These are phyloP conservation scores for Spialia ferax DNA, from an alignment of 2,888 invertebrate species.

Conservation along the genomic window DNA sequence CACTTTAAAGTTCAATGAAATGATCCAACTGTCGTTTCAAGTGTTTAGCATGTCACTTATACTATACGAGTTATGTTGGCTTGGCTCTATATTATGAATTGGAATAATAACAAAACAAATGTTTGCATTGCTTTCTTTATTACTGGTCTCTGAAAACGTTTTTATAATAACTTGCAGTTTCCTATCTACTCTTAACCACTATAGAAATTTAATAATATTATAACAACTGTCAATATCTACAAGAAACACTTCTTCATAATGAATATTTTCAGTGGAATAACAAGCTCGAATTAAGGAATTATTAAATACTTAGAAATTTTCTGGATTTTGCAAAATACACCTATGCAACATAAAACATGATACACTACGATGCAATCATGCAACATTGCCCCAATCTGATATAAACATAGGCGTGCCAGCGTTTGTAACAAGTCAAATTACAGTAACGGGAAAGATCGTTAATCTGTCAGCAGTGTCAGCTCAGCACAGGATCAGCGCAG, in stretches of 20 bases:
- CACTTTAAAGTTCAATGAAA: not conserved
- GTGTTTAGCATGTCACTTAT: not conserved
- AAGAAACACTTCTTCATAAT: no score
- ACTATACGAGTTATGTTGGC: not conserved
- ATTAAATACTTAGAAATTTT: no score
- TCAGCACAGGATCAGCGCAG: slow-evolving; percentile 16
- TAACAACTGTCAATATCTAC: no score
- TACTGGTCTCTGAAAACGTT: no score
- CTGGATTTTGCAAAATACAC: no score
- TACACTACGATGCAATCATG: no score
- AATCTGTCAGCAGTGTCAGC: slow-evolving; percentile 1
- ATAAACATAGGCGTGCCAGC: not conserved
- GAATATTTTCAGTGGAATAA: no score
- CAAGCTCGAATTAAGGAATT: no score
- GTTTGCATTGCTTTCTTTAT: no score
- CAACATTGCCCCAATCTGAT: not conserved
- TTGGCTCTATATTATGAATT: not conserved
- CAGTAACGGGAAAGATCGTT: slow-evolving; percentile 12
- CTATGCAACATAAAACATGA: no score
- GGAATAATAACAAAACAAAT: no score
- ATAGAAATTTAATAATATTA: not conserved
- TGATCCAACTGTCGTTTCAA: not conserved
- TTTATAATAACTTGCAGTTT: not conserved
- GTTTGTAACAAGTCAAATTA: slow-evolving; percentile 2
- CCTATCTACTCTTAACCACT: not conserved